Conservation (phyloP, 2,113 vertebrate species). For the Chamaetylas fuelleborni region DNA sequence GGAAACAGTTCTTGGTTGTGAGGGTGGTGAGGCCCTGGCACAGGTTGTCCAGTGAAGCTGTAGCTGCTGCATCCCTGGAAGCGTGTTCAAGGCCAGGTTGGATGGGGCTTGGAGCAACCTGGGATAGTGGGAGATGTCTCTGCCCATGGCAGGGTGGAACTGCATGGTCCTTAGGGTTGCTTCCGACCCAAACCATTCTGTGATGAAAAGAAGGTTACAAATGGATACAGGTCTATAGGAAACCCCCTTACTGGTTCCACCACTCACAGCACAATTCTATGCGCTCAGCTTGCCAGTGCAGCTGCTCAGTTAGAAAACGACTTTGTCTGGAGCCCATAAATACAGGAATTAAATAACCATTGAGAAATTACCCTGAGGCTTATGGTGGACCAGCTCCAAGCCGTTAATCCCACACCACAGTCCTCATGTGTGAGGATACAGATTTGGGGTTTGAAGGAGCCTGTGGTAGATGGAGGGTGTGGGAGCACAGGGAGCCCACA, state of each 20-base stretch:
- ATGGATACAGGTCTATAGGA: not conserved
- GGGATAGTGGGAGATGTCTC: not conserved
- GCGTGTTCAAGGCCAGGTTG: not conserved
- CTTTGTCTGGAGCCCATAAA: not conserved
- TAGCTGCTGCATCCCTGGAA: not conserved
- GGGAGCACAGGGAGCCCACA: accelerated
- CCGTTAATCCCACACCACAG: not conserved
- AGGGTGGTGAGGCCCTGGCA: not conserved
- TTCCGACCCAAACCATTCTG: too few species aligned
- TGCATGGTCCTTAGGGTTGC: too few species aligned
- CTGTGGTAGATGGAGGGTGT: not conserved
- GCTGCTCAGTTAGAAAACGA: not conserved
- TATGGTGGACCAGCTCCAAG: not conserved
- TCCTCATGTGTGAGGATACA: accelerated
- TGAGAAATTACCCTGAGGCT: not conserved
- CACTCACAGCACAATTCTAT: not conserved
- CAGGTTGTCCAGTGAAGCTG: not conserved
- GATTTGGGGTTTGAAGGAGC: not conserved
- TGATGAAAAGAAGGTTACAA: not conserved
- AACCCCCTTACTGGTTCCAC: accelerated
- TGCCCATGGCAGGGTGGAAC: not conserved
- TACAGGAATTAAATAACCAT: not conserved
- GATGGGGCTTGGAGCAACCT: accelerated
- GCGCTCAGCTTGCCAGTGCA: not conserved
- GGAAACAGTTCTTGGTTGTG: accelerated